phyloP scores from a whole-genome alignment of 1,140 invertebrate species.

The Capitella teleta region DNA sequence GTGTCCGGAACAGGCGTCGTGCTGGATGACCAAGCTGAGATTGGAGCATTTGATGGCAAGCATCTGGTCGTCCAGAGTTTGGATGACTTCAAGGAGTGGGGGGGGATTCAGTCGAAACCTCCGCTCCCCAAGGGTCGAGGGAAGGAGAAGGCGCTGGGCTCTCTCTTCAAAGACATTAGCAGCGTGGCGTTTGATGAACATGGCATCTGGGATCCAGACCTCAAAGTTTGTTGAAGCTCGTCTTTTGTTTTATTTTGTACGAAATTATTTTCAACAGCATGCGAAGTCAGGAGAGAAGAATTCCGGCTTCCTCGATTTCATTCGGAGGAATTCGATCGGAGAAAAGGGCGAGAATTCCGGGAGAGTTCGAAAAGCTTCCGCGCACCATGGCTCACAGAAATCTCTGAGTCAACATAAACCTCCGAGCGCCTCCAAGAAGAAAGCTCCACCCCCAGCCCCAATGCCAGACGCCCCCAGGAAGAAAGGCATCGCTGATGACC shows the following conservation, averaged over 20 bases:
- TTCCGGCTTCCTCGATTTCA: neutral
- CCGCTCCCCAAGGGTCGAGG: no score
- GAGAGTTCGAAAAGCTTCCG: no score
- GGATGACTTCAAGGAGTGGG: neutral
- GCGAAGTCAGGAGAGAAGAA: neutral
- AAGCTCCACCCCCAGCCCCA: neutral
- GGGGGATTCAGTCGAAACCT: no score
- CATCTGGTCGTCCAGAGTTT: neutral
- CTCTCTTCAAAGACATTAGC: constrained; percentile 67
- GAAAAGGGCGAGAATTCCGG: constrained; percentile 12
- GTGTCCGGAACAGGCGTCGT: neutral
- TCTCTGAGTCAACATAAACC: no score
- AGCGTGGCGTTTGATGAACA: constrained; percentile 45
- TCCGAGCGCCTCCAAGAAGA: neutral
- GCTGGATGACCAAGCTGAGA: neutral
- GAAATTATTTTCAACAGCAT: neutral
- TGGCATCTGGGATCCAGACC: constrained; percentile 35
- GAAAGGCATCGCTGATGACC: no score
- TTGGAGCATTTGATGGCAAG: neutral
- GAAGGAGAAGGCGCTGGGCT: neutral
- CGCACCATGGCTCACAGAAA: no score
- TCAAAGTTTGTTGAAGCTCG: neutral
- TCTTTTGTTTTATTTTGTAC: neutral
- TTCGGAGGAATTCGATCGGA: neutral
- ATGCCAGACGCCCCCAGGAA: no score